Percentiles rank a stretch among this genome's conserved stretches.
These are phyloP conservation scores for Tribolium madens DNA, from an alignment of 1,140 invertebrate species.

Conservation along the genomic window DNA sequence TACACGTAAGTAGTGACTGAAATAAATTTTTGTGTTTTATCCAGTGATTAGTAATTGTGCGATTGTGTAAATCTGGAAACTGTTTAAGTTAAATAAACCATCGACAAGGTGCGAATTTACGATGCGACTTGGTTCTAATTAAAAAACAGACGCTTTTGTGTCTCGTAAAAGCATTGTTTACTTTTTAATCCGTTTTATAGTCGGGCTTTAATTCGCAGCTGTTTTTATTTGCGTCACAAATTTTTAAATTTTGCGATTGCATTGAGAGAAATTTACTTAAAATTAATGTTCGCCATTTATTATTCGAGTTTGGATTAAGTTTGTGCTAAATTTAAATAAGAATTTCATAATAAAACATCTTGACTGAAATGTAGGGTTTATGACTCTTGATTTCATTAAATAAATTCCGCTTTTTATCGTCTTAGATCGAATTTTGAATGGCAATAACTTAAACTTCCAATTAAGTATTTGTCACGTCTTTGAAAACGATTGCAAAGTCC, in stretches of 20 bases:
- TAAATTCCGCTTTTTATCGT: too few relatives aligned
- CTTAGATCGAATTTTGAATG: too few relatives aligned
- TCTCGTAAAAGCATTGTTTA: constrained; percentile 4
- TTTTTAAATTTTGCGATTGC: neutral
- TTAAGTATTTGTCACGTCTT: too few relatives aligned
- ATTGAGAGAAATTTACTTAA: too few relatives aligned
- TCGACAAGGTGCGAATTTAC: neutral
- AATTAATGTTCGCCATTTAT: neutral
- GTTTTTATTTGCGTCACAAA: neutral
- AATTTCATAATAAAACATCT: neutral
- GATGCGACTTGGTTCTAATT: neutral
- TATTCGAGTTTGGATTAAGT: neutral
- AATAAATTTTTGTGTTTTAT: too few relatives aligned
- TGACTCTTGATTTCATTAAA: neutral
- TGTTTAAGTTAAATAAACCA: constrained; percentile 10
- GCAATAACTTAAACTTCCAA: too few relatives aligned
- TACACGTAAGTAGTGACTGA: too few relatives aligned
- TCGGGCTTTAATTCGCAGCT: neutral
- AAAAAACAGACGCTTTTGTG: neutral
- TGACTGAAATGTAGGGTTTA: neutral
- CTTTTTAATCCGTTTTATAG: neutral
- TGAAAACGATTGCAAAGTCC: too few relatives aligned
- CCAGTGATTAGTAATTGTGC: neutral
- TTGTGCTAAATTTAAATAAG: neutral
- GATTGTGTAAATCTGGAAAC: neutral